Evolutionary conservation across 2,888 invertebrate species (phyloP).

Genomic region (Drosophila diplacantha): DNA sequence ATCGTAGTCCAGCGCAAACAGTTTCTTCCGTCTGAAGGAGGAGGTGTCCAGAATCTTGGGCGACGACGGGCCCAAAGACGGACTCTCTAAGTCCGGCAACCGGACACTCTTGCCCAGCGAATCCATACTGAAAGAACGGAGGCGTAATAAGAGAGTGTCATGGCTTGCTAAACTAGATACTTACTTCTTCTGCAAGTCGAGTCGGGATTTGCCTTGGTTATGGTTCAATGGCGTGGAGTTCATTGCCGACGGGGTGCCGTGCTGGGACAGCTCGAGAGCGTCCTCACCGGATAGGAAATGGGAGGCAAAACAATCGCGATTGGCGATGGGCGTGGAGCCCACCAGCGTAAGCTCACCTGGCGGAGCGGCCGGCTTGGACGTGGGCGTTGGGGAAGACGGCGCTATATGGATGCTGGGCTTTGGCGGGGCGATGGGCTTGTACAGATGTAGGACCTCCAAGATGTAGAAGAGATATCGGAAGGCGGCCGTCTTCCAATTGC

Average conservation of each 20-base stretch:
- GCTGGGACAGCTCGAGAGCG: conserved; percentile 63
- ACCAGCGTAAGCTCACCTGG: conserved; percentile 49
- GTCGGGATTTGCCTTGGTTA: conserved; percentile 68
- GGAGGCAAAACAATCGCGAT: conserved; percentile 50
- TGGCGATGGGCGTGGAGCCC: conserved; percentile 64
- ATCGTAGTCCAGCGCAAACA: conserved; percentile 71
- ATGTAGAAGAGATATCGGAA: conserved; percentile 65
- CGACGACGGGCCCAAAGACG: conserved; percentile 26
- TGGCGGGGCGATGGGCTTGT: conserved; percentile 48
- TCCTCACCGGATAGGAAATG: conserved; percentile 58
- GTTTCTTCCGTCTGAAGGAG: conserved; percentile 72
- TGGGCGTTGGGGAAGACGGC: conserved; percentile 39
- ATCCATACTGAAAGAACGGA: conserved; percentile 8
- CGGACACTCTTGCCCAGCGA: conserved; percentile 17
- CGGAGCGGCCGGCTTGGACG: conserved; percentile 34
- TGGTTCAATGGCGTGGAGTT: conserved; percentile 77
- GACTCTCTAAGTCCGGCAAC: conserved; percentile 12
- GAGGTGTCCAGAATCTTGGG: conserved; percentile 67
- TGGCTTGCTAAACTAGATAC: conserved; percentile 3
- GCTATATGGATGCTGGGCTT: conserved; percentile 9
- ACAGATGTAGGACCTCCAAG: conserved; percentile 65
- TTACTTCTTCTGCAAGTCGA: conserved; percentile 55
- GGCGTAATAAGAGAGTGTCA: not conserved
- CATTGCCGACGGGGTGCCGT: conserved; percentile 68
- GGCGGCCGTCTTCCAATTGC: conserved; percentile 73